Percentiles rank a stretch among this genome's conserved stretches.
Conservation (phyloP, 2,888 invertebrate species). For the Orthosia gothica region DNA sequence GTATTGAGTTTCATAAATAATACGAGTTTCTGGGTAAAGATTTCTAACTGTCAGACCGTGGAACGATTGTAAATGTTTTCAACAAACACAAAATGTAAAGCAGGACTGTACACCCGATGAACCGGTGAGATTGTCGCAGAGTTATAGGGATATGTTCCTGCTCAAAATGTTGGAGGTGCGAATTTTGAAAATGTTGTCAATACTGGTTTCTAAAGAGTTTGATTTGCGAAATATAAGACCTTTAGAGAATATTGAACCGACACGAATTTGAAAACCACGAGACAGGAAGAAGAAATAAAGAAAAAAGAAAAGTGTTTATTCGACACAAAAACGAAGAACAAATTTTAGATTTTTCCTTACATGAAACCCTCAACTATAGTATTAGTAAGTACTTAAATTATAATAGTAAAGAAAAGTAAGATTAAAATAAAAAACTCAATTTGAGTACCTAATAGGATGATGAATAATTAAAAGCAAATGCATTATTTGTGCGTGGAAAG, state of each 20-base stretch:
- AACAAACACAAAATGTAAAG: conserved; percentile 65
- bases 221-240: conserved; percentile 2
- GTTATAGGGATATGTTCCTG: conserved; percentile 56
- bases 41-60: conserved; percentile 65
- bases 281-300: too few species aligned
- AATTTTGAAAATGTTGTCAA: conserved; percentile 50
- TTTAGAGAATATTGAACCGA: neutral
- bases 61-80: conserved; percentile 63
- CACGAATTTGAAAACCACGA: neutral
- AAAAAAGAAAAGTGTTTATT: too few species aligned
- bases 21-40: conserved; percentile 69
- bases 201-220: conserved; percentile 12
- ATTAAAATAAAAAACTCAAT: too few species aligned
- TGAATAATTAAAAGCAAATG: too few species aligned
- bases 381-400: too few species aligned
- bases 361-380: too few species aligned
- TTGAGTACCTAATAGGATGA: too few species aligned
- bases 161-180: conserved; percentile 49
- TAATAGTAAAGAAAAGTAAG: too few species aligned
- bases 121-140: conserved; percentile 57
- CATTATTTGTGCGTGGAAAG: neutral
- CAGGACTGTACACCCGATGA: conserved; percentile 60
- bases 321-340: too few species aligned
- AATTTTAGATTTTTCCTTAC: too few species aligned
- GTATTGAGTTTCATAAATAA: conserved; percentile 68